Conservation (phyloP, 2,113 vertebrate genomes). For the Xenopus borealis region DNA sequence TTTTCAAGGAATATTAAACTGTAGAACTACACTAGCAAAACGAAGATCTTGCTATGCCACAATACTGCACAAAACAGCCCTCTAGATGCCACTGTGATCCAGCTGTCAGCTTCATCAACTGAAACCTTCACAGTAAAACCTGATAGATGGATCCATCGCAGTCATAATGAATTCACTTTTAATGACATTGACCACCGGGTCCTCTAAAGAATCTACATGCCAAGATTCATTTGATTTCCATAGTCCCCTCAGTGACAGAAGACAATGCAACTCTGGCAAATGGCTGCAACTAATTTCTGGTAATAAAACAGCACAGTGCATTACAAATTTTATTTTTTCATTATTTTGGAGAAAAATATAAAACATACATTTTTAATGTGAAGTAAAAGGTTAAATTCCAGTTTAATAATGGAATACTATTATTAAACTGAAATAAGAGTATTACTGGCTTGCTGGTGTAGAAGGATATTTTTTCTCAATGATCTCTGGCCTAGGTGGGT, state of each 20-base stretch:
- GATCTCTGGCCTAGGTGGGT: no score
- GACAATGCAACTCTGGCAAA: slow-evolving; percentile 24
- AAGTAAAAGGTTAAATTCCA: no score
- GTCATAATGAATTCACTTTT: not conserved
- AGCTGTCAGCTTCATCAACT: slow-evolving; percentile 44
- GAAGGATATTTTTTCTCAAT: no score
- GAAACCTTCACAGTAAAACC: not conserved
- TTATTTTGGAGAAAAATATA: no score
- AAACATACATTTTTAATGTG: no score
- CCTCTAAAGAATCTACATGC: not conserved
- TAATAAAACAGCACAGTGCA: not conserved
- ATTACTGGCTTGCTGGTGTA: no score
- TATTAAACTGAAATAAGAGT: no score
- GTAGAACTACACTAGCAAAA: rapidly evolving
- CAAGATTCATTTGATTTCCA: slow-evolving; percentile 8
- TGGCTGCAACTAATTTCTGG: not conserved
- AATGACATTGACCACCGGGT: slow-evolving; percentile 5
- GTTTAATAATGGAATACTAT: no score
- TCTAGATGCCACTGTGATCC: slow-evolving; percentile 58
- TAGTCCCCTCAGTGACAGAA: slow-evolving; percentile 16
- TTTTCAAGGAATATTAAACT: slow-evolving; percentile 26
- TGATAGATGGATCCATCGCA: slow-evolving; percentile 11
- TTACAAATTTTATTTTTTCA: no score
- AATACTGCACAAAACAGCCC: slow-evolving; percentile 39
- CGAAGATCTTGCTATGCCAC: not conserved